Evolutionary conservation across 2,113 vertebrate species (phyloP).

Genomic region (Oostethus manadensis): DNA sequence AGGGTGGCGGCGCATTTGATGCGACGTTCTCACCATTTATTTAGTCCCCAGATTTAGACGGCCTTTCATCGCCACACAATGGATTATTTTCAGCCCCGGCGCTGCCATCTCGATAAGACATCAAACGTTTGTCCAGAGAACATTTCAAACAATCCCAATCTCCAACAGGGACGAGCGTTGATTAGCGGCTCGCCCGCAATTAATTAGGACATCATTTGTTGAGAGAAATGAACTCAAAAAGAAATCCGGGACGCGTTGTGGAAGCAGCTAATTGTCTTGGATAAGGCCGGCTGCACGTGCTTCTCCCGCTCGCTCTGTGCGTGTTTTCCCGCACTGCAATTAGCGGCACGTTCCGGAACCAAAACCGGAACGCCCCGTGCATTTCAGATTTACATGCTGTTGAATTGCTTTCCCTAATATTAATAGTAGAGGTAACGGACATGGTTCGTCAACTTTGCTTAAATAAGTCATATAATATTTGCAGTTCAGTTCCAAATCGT

Average conservation of each 20-base stretch:
- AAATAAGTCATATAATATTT: too few species aligned
- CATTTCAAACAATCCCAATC: constrained; percentile 50
- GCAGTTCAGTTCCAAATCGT: too few species aligned
- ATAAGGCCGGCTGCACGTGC: background rate
- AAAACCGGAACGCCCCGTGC: too few species aligned
- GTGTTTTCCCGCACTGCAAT: too few species aligned
- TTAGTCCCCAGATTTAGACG: constrained; percentile 37
- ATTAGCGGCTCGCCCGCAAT: constrained; percentile 40
- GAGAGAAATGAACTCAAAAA: constrained; percentile 33
- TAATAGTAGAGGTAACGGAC: too few species aligned
- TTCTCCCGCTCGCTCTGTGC: too few species aligned
- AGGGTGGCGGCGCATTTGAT: constrained; percentile 34
- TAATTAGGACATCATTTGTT: constrained; percentile 51
- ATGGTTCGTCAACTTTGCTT: too few species aligned
- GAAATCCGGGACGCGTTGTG: constrained; percentile 29
- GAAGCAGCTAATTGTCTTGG: constrained; percentile 38
- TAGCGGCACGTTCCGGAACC: too few species aligned
- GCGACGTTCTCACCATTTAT: constrained; percentile 52
- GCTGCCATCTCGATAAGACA: constrained; percentile 45
- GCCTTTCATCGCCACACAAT: constrained; percentile 53
- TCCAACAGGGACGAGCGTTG: constrained; percentile 39
- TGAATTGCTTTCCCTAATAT: too few species aligned
- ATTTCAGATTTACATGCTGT: too few species aligned
- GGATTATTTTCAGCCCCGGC: constrained; percentile 52
- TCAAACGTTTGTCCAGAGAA: constrained; percentile 48